Percentiles rank a stretch among this genome's conserved stretches.
Conservation (phyloP, 2,888 invertebrate species). For the Plebejus argus region DNA sequence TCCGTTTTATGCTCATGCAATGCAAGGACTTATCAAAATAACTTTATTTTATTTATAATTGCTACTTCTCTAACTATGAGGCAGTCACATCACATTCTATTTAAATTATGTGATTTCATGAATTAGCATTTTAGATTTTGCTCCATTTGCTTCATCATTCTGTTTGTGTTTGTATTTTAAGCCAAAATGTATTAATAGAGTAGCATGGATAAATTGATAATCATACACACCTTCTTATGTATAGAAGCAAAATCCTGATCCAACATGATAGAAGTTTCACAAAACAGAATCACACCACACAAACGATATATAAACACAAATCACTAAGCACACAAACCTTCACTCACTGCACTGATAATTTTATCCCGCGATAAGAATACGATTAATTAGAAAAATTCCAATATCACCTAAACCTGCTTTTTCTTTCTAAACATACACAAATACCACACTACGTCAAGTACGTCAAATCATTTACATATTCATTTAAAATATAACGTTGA, state of each 20-base stretch:
- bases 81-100: no score
- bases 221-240: slow-evolving; percentile 18
- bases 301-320: slow-evolving; percentile 28
- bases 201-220: neutral
- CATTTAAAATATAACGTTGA: neutral
- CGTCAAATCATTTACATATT: slow-evolving; percentile 14
- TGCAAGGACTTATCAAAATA: no score
- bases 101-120: no score
- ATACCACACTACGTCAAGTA: slow-evolving; percentile 13
- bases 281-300: slow-evolving; percentile 27
- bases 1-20: no score
- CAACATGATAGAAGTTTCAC: slow-evolving; percentile 29
- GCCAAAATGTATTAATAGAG: neutral
- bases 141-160: neutral
- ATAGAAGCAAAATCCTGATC: slow-evolving; percentile 12
- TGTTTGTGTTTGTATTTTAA: neutral
- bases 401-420: slow-evolving; percentile 15
- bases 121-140: neutral
- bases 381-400: slow-evolving; percentile 2
- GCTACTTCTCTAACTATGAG: neutral
- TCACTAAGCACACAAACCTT: slow-evolving; percentile 7
- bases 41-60: no score
- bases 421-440: slow-evolving; percentile 29
- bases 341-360: slow-evolving; percentile 21
- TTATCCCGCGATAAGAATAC: slow-evolving; percentile 6